A percentile compares a stretch with the other conserved stretches of the same genome.
phyloP scores from a whole-genome alignment of 2,888 invertebrate species.

The Spodoptera littoralis region DNA sequence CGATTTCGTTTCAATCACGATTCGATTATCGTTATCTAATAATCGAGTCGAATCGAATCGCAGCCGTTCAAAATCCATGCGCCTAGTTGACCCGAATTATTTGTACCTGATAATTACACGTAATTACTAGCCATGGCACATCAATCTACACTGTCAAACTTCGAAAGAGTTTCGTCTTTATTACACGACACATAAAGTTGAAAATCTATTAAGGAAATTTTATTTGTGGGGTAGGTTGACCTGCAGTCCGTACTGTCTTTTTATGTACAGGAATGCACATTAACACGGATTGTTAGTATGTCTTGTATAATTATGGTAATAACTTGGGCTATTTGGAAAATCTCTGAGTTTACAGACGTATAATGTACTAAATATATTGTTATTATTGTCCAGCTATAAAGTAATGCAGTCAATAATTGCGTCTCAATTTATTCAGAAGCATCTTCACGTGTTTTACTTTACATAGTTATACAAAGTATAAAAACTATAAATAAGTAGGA shows the following conservation, averaged over 20 bases:
- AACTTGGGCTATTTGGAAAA: constrained; percentile 35
- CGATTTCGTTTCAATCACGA: constrained; percentile 36
- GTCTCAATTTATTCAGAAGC: constrained; percentile 30
- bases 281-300: constrained; percentile 34
- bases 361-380: constrained; percentile 6
- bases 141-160: no score
- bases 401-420: constrained; percentile 23
- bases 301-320: constrained; percentile 26
- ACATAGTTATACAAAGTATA: constrained; percentile 12
- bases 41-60: constrained; percentile 10
- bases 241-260: constrained; percentile 29
- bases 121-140: constrained; percentile 30
- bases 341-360: constrained; percentile 12
- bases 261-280: constrained; percentile 39
- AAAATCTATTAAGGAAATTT: neutral
- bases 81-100: constrained; percentile 40
- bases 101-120: constrained; percentile 36
- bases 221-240: no score
- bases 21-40: constrained; percentile 41
- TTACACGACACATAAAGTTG: no score
- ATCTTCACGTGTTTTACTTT: constrained; percentile 16
- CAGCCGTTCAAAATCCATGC: constrained; percentile 15
- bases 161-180: no score
- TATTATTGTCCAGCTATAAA: constrained; percentile 13
- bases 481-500: constrained; percentile 21